Evolutionary conservation across 2,797 vertebrate genomes (phyloP), one percentile per base, ranked within the genome.

Genomic region (Fringilla coelebs): DNA sequence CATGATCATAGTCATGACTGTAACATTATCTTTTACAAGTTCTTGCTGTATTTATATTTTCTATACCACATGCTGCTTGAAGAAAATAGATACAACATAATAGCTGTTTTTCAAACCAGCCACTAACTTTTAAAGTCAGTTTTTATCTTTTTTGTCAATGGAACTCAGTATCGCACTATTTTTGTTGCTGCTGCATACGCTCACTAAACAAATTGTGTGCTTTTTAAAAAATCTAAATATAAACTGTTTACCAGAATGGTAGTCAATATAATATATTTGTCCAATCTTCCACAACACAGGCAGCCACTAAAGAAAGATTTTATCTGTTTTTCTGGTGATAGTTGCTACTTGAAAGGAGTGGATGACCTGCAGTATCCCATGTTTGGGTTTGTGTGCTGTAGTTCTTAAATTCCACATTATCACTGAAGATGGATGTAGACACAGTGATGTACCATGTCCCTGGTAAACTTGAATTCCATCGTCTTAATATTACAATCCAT

Each of bases 361-460:
- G 40, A 32, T 76, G 40, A 40, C 17, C n/a, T 92, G 26, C 11
- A 52, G 16, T 26, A 68, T 49, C 25, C 15, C 13, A 4, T 84
- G 24, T 74, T 36, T 81, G 13, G 31, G 16, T 66, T 26, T 68
- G 13, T 72, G 34, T 26, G n/a, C 46, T 36, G 17, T 12, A 52
- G 54, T 78, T 73, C 41, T 67, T 43, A 52, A 48, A 82, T 38
- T 89, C 55, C 70, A 18, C 43, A 5, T 51, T 65, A 31, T 25
- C 34, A 8, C 60, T 82, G 55, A 36, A 85, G 41, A 29, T 1
- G 1, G 25, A 11, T 58, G 24, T 22, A 75, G 58, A 38, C 5
- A 13, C 5, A 28, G 10, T 67, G 72, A 51, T 1, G 1, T 60
- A 29, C 21, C 1, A 0, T 3, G 43, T 62, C 38, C 22, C 36